Base-by-base conservation (phyloP, 2,888 invertebrate genomes). In the Heliconius hortense region DNA sequence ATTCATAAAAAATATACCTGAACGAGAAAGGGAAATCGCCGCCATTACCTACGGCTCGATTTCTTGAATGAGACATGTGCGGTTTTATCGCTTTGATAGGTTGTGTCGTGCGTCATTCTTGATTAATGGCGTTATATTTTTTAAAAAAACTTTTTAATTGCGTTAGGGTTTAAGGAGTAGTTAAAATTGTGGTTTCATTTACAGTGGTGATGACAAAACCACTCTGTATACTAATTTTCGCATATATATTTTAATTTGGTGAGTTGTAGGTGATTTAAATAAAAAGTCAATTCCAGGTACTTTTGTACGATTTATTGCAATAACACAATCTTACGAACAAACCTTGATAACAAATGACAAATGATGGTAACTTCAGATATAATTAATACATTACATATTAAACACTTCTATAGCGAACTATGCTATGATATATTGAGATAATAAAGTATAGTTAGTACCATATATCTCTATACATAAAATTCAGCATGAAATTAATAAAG, bases 241-340 rank as follows among this genome's bases (percentile, higher is more conserved):
- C 26, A 21, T 26, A 43, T 26, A 43, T 53, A 24, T 18, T 48
- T 68, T 24, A 35, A 63, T 63, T 15, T 62, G 15, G 3, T 24
- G n/a, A 21, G 10, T 28, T 21, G 21, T 3, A 63, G 31, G 63
- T n/a, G n/a, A 10, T 66, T 66, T 66, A 26, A 21, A 35, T 28
- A 59, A 66, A 73, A 69, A 73, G 66, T 59, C 60, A 71, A 73
- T 53, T 68, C 59, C 77, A 76, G 72, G 79, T 80, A 82, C 86
- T 87, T 88, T 91, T 91, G 90, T 93, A 93, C 90, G 87, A 88
- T 93, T 92, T 94, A 93, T 91, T 93, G 89, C 88, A 86, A 89
- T 91, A 92, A 93, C 90, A 92, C 90, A 92, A 89, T 93, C 92
- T 93, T 92, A 92, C 88, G 89, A 89, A 92, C 86, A 90, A 90